phyloP scores from a whole-genome alignment of 2,888 invertebrate species.

The Automeris io region DNA sequence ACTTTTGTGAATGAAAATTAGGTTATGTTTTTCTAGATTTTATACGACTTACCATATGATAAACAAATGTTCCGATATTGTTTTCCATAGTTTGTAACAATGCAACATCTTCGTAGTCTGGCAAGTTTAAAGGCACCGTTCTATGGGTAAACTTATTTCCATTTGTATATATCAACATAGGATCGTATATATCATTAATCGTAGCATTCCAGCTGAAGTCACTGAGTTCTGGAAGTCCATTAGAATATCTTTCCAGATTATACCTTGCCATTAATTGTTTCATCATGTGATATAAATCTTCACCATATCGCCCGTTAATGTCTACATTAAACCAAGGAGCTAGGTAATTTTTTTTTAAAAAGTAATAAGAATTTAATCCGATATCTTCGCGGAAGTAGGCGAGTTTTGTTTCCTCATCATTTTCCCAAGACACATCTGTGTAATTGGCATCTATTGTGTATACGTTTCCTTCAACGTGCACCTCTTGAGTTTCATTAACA shows the following conservation, averaged over 20 bases:
- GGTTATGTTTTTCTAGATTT: not conserved
- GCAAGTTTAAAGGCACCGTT: slow-evolving; percentile 51
- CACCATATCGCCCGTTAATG: slow-evolving; percentile 73
- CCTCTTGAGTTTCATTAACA: slow-evolving; percentile 32
- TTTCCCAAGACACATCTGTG: slow-evolving; percentile 50
- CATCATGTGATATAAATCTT: slow-evolving; percentile 79
- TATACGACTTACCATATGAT: slow-evolving; percentile 46
- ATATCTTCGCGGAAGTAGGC: slow-evolving; percentile 85
- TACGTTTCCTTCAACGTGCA: slow-evolving; percentile 53
- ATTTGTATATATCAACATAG: slow-evolving; percentile 78
- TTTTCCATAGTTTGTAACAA: slow-evolving; percentile 51
- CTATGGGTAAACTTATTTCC: slow-evolving; percentile 79
- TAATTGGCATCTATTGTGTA: slow-evolving; percentile 59
- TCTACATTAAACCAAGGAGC: slow-evolving; percentile 75
- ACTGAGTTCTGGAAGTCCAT: slow-evolving; percentile 77
- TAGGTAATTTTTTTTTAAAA: slow-evolving; percentile 69
- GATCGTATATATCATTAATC: slow-evolving; percentile 73
- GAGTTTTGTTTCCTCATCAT: slow-evolving; percentile 74
- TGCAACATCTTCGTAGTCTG: slow-evolving; percentile 41
- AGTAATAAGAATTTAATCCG: slow-evolving; percentile 81
- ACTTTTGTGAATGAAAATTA: too few species aligned
- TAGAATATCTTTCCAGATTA: slow-evolving; percentile 83
- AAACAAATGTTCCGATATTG: slow-evolving; percentile 39
- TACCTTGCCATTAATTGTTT: slow-evolving; percentile 83
- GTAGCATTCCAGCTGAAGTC: slow-evolving; percentile 70